Evolutionary conservation across 2,888 invertebrate genomes (phyloP).

Genomic region (Torymus auratus): DNA sequence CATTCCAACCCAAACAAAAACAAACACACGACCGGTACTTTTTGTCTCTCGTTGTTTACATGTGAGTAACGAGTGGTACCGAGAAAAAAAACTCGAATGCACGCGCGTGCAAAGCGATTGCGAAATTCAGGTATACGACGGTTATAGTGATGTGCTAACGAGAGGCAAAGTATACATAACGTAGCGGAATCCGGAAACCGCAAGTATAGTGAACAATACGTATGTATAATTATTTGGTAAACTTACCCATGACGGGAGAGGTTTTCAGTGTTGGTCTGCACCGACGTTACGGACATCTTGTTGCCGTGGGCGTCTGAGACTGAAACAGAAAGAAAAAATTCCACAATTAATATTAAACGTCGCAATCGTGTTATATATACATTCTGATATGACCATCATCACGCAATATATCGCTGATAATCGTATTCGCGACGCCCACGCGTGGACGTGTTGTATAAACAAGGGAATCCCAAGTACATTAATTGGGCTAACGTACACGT

Average conservation of each 20-base stretch:
- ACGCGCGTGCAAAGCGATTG: no score
- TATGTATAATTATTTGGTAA: neutral
- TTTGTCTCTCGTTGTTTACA: no score
- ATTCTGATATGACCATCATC: neutral
- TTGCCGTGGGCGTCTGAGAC: constrained; percentile 38
- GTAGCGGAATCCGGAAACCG: no score
- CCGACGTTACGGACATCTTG: constrained; percentile 73
- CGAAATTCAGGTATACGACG: no score
- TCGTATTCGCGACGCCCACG: neutral
- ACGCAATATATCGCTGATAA: constrained; percentile 14
- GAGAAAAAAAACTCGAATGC: no score
- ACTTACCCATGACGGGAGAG: constrained; percentile 74
- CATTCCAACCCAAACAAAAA: no score
- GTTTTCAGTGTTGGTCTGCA: constrained; percentile 70
- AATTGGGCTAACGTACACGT: neutral
- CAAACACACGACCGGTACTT: no score
- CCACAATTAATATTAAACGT: constrained; percentile 27
- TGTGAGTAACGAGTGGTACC: no score
- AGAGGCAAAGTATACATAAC: no score
- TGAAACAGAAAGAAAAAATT: constrained; percentile 40
- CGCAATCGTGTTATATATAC: neutral
- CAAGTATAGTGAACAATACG: no score
- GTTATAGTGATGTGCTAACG: no score
- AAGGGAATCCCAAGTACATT: neutral
- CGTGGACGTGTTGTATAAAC: neutral